Percentiles rank a stretch among this genome's conserved stretches.
Conservation (phyloP, 2,113 vertebrate species). For the Osmerus eperlanus region DNA sequence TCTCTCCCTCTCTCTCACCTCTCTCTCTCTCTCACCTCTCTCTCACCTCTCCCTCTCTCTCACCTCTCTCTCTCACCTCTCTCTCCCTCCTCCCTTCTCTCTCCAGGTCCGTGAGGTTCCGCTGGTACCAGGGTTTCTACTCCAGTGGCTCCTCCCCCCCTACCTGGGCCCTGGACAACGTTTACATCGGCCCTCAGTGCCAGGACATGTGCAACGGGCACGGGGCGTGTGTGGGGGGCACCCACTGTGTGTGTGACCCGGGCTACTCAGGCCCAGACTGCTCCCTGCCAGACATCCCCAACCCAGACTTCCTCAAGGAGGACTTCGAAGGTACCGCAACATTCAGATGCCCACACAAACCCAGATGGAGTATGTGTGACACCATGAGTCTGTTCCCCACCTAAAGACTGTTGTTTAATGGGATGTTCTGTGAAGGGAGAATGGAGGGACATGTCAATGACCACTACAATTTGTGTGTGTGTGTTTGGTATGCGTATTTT, state of each 20-base stretch:
- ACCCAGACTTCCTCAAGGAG: constrained; percentile 94
- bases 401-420: too few relatives aligned
- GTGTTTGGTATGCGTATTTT: neutral
- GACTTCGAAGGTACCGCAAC: constrained; percentile 91
- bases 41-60: too few relatives aligned
- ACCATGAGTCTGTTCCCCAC: too few relatives aligned
- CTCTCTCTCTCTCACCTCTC: neutral
- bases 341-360: too few relatives aligned
- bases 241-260: constrained; percentile 86
- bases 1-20: neutral
- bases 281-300: constrained; percentile 84
- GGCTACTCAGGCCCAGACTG: constrained; percentile 89
- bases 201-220: constrained; percentile 96
- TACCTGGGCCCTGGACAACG: constrained; percentile 93
- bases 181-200: constrained; percentile 95
- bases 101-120: constrained; percentile 88
- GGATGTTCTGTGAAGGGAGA: too few relatives aligned
- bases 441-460: too few relatives aligned
- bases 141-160: constrained; percentile 81
- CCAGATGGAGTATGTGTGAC: too few relatives aligned
- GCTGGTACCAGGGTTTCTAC: constrained; percentile 98
- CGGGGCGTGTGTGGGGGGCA: constrained; percentile 85
- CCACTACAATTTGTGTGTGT: neutral
- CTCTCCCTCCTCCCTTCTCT: neutral
- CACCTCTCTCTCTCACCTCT: neutral